Evolutionary conservation across 2,797 vertebrate genomes (phyloP), one percentile per base, ranked within the genome.

Genomic region (Merluccius polli): DNA sequence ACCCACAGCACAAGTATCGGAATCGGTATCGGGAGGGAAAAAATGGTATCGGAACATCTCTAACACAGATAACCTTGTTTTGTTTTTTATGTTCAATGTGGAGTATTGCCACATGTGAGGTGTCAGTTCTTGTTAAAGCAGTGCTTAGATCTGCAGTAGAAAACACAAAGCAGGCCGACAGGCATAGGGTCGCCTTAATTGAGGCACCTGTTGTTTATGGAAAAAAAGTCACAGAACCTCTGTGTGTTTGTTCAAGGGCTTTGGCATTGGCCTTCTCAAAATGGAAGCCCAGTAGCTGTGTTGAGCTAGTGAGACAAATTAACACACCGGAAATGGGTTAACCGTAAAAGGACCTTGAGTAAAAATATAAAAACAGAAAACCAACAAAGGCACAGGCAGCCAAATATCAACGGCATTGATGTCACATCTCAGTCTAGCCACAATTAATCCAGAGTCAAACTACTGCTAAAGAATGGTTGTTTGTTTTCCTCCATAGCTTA

Each of bases 181-280:
- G 69, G 73, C 75, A 10, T 63, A 63, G 77, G 69, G 79, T 31
- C 77, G 76, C 63, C 76, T 80, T 79, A 84, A 87, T 52, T 80
- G 82, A 84, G 75, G 77, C 92, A 93, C 89, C 93, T 93, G 93
- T 82, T 92, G 87, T 91, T 92, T 92, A 88, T 2, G 75, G 84
- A 90, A 91, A 90, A 75, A 85, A 76, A 86, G 79, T 75, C 75
- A 27, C 72, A 68, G 72, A 84, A 78, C 38, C 85, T 81, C 67
- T 15, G 76, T 29, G 73, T 73, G 29, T 83, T 77, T 81, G 81
- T 75, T 81, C 71, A 86, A 68, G 68, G 77, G 73, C 79, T 16
- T 67, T 11, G 38, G 75, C 33, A n/a, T 32, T 71, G 86, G 92
- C 91, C 82, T 89, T 90, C 92, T 93, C 91, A 85, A 67, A 85